Base-by-base conservation (phyloP, 2,888 invertebrate genomes). In the Melieria omissa region DNA sequence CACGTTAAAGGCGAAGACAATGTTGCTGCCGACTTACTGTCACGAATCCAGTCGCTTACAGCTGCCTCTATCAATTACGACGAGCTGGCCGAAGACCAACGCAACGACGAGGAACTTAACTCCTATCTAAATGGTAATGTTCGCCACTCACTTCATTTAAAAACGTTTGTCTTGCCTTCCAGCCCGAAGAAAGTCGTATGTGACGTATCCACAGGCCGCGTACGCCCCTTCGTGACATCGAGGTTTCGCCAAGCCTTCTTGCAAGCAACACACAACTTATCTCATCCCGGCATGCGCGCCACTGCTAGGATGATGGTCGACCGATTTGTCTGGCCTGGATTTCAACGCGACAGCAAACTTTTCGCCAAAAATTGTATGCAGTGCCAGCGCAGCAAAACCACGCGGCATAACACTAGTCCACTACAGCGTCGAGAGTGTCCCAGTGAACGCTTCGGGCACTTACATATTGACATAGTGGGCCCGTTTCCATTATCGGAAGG, bases 321-420 rank as follows among this genome's bases (percentile, higher is more conserved):
- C 58, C 74, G 77, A 16, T 81, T 75, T 65, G 74, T 82, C n/a
- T 81, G 80, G 81, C 79, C 78, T 2, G 29, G 42, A 16, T 72
- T 81, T 29, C 74, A 73, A n/a, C 68, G 68, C 44, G 78, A 82
- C 62, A 66, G 66, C 49, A 42, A 63, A 57, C 12, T 46, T 62
- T 72, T 72, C 45, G 66, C 65, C 41, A 42, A 45, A 55, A 64
- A 68, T 65, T 75, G 75, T 66, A 68, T 74, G 6, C 69, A 58
- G 41, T 75, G 72, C 44, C 71, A 75, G 49, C 49, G 45, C 47
- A 65, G 58, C 52, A 70, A 70, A 49, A 12, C 12, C 49, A 49
- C 12, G 8, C 49, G 49, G 9, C 49, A 49, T 10, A 49, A 49
- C 49, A 49, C 8, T 10, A 49, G 9, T 49, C 49, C 49, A 49